Percentiles rank a stretch among this genome's conserved stretches.
Evolutionary conservation across 2,888 invertebrate species (phyloP).

Genomic region (Crocallis elinguaria): DNA sequence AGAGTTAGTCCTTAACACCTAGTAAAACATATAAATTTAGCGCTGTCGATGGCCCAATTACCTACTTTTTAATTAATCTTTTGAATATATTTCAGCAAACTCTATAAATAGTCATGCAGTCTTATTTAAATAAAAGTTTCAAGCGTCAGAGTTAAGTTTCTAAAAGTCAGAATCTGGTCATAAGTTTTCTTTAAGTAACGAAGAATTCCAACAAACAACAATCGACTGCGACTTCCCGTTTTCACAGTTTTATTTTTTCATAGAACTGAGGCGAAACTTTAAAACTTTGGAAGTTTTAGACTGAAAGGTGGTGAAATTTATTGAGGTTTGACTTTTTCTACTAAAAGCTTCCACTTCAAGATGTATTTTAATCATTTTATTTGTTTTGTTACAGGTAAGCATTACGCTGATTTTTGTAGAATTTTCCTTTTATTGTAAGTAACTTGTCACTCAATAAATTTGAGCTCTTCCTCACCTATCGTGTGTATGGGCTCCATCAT

Average conservation of each 20-base stretch:
- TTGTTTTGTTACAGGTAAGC: conserved; percentile 50
- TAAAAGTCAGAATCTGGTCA: conserved; percentile 29
- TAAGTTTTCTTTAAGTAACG: conserved; percentile 34
- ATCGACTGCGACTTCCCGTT: conserved; percentile 32
- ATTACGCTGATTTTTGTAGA: conserved; percentile 19
- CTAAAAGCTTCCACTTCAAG: not conserved
- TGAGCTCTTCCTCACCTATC: conserved; percentile 19
- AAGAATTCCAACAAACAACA: conserved; percentile 34
- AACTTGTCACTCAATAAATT: conserved; percentile 22
- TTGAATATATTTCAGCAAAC: conserved; percentile 26
- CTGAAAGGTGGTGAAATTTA: conserved; percentile 14
- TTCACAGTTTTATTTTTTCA: conserved; percentile 22
- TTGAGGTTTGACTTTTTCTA: conserved; percentile 16
- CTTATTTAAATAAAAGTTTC: conserved; percentile 32
- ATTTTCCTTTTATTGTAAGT: conserved; percentile 15
- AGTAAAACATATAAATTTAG: conserved; percentile 9
- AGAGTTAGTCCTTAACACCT: no score
- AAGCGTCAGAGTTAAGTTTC: conserved; percentile 28
- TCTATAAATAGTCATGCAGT: conserved; percentile 26
- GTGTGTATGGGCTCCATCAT: conserved; percentile 31
- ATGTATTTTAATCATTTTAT: not conserved
- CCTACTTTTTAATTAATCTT: conserved; percentile 9
- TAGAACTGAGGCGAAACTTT: conserved; percentile 16
- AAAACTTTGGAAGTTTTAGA: conserved; percentile 15
- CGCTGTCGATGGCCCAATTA: conserved; percentile 5